These are phyloP conservation scores for Haliclona indistincta DNA, from an alignment of 37 sponge, comb jelly and placozoan species.

Conservation along the genomic window DNA sequence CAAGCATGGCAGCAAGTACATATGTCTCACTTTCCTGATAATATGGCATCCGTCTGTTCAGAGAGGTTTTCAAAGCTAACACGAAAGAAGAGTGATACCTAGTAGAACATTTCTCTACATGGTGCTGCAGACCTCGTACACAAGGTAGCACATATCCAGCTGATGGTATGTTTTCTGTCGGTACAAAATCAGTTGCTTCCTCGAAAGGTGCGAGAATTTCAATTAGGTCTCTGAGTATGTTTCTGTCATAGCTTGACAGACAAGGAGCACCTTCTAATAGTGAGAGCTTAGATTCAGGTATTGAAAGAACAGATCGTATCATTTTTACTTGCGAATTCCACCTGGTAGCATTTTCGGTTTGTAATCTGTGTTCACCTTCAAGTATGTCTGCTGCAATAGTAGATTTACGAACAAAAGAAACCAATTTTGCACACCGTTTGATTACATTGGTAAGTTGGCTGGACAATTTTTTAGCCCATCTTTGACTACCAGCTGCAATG, in stretches of 20 bases:
- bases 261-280: neutral
- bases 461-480: constrained; percentile 19
- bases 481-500: constrained; percentile 20
- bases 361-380: neutral
- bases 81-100: neutral
- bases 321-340: neutral
- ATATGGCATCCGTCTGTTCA: neutral
- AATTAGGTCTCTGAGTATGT: neutral
- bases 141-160: constrained; percentile 11
- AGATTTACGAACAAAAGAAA: constrained; percentile 14
- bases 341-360: neutral
- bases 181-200: constrained; percentile 18
- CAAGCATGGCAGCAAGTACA: too few species aligned
- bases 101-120: neutral
- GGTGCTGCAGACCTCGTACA: neutral
- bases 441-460: neutral
- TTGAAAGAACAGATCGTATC: neutral
- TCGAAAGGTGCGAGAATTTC: constrained; percentile 20
- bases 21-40: too few species aligned
- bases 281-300: neutral
- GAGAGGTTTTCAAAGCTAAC: neutral
- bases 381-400: constrained; percentile 27
- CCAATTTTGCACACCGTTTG: neutral
- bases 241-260: neutral
- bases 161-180: neutral